Percentiles rank a stretch among this genome's conserved stretches.
Conservation (phyloP, 2,113 vertebrate species). For the Cebidichthys violaceus region DNA sequence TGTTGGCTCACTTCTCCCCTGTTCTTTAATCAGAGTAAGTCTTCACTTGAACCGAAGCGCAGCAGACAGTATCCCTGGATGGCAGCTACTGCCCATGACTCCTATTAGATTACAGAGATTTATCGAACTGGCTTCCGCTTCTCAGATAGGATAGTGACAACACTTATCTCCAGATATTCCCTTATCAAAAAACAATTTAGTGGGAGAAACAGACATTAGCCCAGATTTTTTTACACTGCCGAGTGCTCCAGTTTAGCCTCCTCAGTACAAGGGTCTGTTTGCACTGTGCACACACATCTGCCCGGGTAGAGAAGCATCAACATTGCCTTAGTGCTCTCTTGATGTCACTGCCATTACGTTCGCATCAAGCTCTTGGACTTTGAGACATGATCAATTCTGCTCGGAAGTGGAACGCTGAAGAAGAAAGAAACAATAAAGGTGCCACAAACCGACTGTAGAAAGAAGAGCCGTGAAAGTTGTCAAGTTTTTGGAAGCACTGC, state of each 20-base stretch:
- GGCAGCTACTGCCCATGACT: slow-evolving; percentile 52
- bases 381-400: slow-evolving; percentile 56
- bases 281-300: slow-evolving; percentile 73
- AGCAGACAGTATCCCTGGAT: slow-evolving; percentile 14
- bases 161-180: slow-evolving; percentile 78
- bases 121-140: slow-evolving; percentile 77
- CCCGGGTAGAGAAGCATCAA: slow-evolving; percentile 56
- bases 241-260: slow-evolving; percentile 60
- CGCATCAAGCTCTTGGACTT: slow-evolving; percentile 63
- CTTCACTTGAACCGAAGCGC: neutral
- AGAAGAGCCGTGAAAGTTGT: neutral
- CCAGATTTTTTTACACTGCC: slow-evolving; percentile 61
- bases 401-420: slow-evolving; percentile 11
- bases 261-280: slow-evolving; percentile 82
- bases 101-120: slow-evolving; percentile 70
- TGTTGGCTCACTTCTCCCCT: slow-evolving; percentile 30
- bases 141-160: slow-evolving; percentile 74
- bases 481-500: neutral
- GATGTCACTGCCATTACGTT: slow-evolving; percentile 65
- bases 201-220: slow-evolving; percentile 75
- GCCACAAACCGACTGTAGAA: neutral
- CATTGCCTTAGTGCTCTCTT: slow-evolving; percentile 62
- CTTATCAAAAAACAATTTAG: slow-evolving; percentile 83
- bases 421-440: neutral
- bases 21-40: slow-evolving; percentile 33